Evolutionary conservation across 2,113 vertebrate genomes (phyloP), one percentile per base, ranked within the genome.

Genomic region (Rhynchomys soricoides): DNA sequence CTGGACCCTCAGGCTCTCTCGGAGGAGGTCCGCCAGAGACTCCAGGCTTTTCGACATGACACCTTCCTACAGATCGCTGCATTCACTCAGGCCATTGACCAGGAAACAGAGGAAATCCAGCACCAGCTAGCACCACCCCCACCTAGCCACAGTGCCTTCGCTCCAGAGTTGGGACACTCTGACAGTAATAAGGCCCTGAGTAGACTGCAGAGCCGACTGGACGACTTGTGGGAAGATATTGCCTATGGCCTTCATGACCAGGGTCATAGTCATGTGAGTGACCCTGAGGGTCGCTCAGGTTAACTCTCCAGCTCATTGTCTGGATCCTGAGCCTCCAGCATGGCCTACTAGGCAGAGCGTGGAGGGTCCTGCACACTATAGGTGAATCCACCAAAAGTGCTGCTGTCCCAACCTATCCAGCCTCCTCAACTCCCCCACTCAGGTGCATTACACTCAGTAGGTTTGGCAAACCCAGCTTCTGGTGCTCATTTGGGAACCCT

Each of bases 171-270:
- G 24, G 95, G 21, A 26, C 98, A 66, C 62, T 68, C 0, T 0
- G 95, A 97, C 70, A 40, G 59, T 5, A n/a, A 64, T 86, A 91
- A 98, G 15, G 97, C 96, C 29, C 88, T 99, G 94, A 98, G 98
- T 62, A 98, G 99, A 15, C 99, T 99, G 94, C 98, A 98, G 29
- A 96, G 97, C 3, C 99, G 98, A 75, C 98, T 99, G 0, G 99
- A 99, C 1, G 98, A 99, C 73, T 98, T 99, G 83, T 99, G 99
- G 96, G 98, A 98, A 89, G 99, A 99, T 87, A 99, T 99, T 96
- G 90, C 98, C 73, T 98, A 98, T 64, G 99, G 98, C 95, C 98
- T 99, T 91, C 92, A 71, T 0, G 98, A 97, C 70, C 92, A 91
- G 37, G 93, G 71, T 26, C 93, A 62, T 0, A 62, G 88, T 12